Conservation (phyloP, 1,140 invertebrate genomes). For the Drosophila ficusphila region DNA sequence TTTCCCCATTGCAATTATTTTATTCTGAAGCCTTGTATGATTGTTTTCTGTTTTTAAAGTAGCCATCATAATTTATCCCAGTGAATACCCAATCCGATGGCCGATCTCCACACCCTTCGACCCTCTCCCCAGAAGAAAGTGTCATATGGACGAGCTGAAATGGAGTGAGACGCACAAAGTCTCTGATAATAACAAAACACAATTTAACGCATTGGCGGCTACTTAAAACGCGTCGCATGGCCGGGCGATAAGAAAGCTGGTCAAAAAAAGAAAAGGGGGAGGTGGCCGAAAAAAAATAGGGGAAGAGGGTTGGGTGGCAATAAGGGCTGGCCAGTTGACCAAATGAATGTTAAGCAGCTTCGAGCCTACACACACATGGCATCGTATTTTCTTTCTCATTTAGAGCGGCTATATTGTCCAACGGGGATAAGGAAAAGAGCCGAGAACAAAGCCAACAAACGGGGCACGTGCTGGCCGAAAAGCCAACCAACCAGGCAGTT, state of each 20-base stretch:
- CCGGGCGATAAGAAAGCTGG: conserved; percentile 64
- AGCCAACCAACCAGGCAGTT: conserved; percentile 28
- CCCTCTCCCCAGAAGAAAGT: conserved; percentile 29
- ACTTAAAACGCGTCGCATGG: conserved; percentile 80
- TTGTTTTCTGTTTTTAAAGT: too few species aligned
- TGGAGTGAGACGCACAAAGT: conserved; percentile 32
- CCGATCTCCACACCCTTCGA: neutral
- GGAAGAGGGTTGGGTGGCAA: neutral
- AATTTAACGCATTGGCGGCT: conserved; percentile 80
- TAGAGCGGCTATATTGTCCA: conserved; percentile 32
- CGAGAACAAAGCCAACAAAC: conserved; percentile 30
- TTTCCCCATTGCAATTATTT: too few species aligned
- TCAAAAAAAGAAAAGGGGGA: neutral
- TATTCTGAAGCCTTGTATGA: too few species aligned
- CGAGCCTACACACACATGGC: conserved; percentile 31
- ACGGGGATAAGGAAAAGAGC: conserved; percentile 22
- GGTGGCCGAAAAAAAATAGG: conserved; percentile 1
- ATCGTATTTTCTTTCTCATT: conserved; percentile 40
- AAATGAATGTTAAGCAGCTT: conserved; percentile 76
- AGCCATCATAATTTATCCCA: neutral
- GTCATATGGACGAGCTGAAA: conserved; percentile 60
- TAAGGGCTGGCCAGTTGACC: conserved; percentile 50
- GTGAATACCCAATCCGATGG: conserved; percentile 1
- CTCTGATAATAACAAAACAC: conserved; percentile 75
- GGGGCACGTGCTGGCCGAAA: conserved; percentile 52